phyloP scores from a whole-genome alignment of 2,113 vertebrate genomes.

The Labeo rohita region DNA sequence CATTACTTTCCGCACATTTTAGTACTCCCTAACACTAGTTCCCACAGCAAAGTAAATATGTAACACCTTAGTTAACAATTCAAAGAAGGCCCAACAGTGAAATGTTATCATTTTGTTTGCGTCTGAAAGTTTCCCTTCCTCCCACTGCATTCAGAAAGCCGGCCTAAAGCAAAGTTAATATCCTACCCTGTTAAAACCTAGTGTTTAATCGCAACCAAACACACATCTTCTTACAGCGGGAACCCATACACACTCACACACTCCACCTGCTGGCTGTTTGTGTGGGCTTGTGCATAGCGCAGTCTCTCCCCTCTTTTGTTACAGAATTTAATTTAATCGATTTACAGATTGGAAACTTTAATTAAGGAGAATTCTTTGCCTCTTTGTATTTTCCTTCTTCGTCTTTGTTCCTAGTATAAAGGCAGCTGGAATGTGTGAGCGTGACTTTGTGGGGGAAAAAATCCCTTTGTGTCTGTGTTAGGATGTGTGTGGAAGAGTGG shows the following conservation, averaged over 20 bases:
- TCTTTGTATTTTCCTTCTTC: conserved; percentile 30
- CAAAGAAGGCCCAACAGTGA: background rate
- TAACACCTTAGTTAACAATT: background rate
- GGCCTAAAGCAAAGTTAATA: background rate
- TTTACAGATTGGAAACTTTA: conserved; percentile 55
- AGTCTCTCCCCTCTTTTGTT: conserved; percentile 37
- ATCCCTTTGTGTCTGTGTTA: conserved; percentile 12
- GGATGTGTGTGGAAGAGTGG: conserved; percentile 21
- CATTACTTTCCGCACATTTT: background rate
- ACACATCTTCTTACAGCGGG: background rate
- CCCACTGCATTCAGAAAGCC: background rate
- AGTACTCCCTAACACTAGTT: background rate
- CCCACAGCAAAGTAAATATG: background rate
- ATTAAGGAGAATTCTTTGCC: conserved; percentile 43
- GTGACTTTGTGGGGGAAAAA: conserved; percentile 4
- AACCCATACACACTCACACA: conserved; percentile 31
- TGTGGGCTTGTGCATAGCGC: background rate
- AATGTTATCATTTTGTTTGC: background rate
- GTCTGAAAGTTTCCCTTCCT: background rate
- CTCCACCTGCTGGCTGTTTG: conserved; percentile 36
- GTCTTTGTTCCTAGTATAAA: conserved; percentile 32
- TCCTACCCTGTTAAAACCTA: conserved; percentile 4
- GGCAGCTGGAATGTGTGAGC: conserved; percentile 2
- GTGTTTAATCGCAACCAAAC: conserved; percentile 34
- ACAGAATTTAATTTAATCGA: conserved; percentile 47